phyloP scores from a whole-genome alignment of 2,888 invertebrate genomes.

The Flabesymbios commensalis region DNA sequence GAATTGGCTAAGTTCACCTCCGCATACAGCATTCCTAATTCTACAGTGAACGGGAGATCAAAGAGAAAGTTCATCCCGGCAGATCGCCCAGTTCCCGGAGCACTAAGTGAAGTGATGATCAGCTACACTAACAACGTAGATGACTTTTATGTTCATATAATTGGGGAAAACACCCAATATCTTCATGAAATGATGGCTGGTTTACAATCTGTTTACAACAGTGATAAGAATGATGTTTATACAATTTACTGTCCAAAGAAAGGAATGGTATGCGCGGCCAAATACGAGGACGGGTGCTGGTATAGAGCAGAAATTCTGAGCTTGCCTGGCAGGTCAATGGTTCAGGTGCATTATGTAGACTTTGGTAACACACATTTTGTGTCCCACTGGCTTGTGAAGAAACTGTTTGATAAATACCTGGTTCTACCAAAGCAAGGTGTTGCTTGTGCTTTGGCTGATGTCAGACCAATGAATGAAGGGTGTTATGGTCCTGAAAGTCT shows the following conservation, averaged over 20 bases:
- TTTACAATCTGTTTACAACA: constrained; percentile 61
- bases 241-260: constrained; percentile 55
- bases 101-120: constrained; percentile 66
- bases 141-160: constrained; percentile 70
- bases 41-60: background rate
- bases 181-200: constrained; percentile 64
- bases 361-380: constrained; percentile 66
- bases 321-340: constrained; percentile 63
- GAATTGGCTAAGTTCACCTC: constrained; percentile 55
- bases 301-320: constrained; percentile 70
- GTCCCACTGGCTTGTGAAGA: constrained; percentile 65
- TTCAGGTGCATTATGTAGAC: constrained; percentile 71
- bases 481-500: no score
- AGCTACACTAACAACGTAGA: constrained; percentile 70
- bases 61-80: constrained; percentile 34
- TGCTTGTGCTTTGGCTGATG: no score
- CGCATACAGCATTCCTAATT: background rate
- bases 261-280: constrained; percentile 70
- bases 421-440: constrained; percentile 26
- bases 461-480: no score
- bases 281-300: constrained; percentile 71
- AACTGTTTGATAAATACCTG: constrained; percentile 35
- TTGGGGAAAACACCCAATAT: constrained; percentile 38
- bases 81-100: constrained; percentile 41
- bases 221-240: constrained; percentile 42